Evolutionary conservation across 2,888 invertebrate genomes (phyloP), one percentile per base, ranked within the genome.

Genomic region (Drosophila mettleri): DNA sequence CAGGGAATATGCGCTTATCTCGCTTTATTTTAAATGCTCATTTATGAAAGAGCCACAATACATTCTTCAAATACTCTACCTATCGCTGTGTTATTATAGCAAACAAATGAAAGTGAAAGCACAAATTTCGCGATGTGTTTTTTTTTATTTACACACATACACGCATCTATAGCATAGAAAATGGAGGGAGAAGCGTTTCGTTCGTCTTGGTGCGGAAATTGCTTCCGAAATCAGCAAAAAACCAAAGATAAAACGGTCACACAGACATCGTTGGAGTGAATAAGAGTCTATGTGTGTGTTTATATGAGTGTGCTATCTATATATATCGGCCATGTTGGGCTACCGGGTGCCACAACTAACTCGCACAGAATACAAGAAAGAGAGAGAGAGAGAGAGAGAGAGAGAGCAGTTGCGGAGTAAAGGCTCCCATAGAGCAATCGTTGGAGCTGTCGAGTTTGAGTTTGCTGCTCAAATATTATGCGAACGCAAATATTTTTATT

Each of bases 401-500:
- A 46, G 18, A 69, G 34, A 58, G 66, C 14, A n/a, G n/a, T n/a
- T n/a, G n/a, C n/a, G 72, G 69, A 80, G 78, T 80, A 71, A 73
- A 80, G 86, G 71, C 69, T 70, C 62, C 72, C 80, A 81, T 74
- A 78, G 82, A 73, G 80, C 80, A 86, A 78, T 84, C 76, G 78
- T 54, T 73, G 78, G 69, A 67, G 74, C 69, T 79, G 84, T 83
- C 78, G 81, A 78, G 83, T 85, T 85, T 84, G 86, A 89, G 85
- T 88, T 89, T 89, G 80, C 89, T 90, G 78, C 89, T 87, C 90
- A 90, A 90, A 90, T 90, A 90, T 90, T 90, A 89, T 90, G 89
- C 89, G 89, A 89, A 88, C 87, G 87, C 89, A 90, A 90, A 90
- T 90, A 90, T 90, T 90, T 90, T 90, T 90, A 90, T 90, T 90